phyloP scores from a whole-genome alignment of 2,888 invertebrate genomes.

The Diaperis boleti region DNA sequence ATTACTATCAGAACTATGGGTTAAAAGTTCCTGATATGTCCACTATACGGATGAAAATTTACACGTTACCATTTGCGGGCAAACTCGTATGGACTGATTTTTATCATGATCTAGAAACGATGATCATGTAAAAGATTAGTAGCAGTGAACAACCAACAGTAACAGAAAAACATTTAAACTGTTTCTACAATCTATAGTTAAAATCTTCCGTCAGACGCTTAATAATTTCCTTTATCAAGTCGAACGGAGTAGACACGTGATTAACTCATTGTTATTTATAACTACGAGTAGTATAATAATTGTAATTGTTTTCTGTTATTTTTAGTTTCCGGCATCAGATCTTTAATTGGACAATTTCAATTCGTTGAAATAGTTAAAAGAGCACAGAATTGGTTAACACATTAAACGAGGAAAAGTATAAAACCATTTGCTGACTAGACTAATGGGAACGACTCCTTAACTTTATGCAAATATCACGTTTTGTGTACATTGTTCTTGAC shows the following conservation, averaged over 20 bases:
- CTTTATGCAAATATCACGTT: slow-evolving; percentile 29
- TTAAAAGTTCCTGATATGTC: too few species aligned
- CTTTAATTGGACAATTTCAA: slow-evolving; percentile 29
- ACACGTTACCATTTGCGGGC: too few species aligned
- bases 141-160: not conserved
- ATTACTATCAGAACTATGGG: too few species aligned
- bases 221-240: slow-evolving; percentile 16
- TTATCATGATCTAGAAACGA: too few species aligned
- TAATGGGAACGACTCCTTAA: slow-evolving; percentile 26
- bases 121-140: not conserved
- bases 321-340: slow-evolving; percentile 27
- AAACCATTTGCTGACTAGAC: slow-evolving; percentile 3
- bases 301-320: slow-evolving; percentile 37
- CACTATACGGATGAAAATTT: too few species aligned
- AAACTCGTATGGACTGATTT: too few species aligned
- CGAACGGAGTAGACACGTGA: slow-evolving; percentile 26
- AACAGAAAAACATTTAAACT: not conserved
- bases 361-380: slow-evolving; percentile 10
- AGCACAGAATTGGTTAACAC: slow-evolving; percentile 7
- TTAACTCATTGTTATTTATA: slow-evolving; percentile 43
- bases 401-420: slow-evolving; percentile 20
- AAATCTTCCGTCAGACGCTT: not conserved
- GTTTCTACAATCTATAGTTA: not conserved
- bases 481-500: slow-evolving; percentile 28
- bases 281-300: slow-evolving; percentile 38